These are phyloP conservation scores for Capromys pilorides DNA, from an alignment of 2,797 vertebrate genomes.

Conservation along the genomic window DNA sequence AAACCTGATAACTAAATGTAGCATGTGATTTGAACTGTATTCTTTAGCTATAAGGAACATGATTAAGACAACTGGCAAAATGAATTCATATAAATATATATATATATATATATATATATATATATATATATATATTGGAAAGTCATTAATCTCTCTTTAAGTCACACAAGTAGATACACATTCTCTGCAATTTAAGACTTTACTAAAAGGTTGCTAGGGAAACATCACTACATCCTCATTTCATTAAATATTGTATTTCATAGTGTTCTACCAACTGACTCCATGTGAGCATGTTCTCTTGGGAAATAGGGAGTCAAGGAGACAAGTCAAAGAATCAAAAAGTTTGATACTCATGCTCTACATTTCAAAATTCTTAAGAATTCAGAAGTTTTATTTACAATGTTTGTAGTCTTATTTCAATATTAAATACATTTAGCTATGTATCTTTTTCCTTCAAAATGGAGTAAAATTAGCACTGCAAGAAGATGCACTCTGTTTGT, in stretches of 20 bases:
- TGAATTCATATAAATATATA: background rate
- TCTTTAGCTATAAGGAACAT: constrained; percentile 1
- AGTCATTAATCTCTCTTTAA: constrained; percentile 23
- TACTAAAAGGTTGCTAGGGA: constrained; percentile 34
- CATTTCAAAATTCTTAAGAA: constrained; percentile 44
- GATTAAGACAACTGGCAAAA: background rate
- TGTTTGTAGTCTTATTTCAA: constrained; percentile 47
- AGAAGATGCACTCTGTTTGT: background rate
- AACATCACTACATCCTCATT: background rate
- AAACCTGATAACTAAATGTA: background rate
- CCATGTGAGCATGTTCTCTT: background rate
- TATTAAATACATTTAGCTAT: constrained; percentile 36
- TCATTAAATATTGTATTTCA: constrained; percentile 4
- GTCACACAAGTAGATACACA: background rate
- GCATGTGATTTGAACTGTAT: background rate
- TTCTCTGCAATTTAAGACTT: constrained; percentile 31
- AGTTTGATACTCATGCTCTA: background rate
- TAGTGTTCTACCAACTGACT: background rate
- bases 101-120: background rate
- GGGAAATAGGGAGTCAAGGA: background rate
- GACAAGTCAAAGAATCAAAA: constrained; percentile 35
- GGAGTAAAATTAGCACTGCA: constrained; percentile 39
- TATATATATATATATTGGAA: constrained; percentile 15
- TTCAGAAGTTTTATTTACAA: constrained; percentile 12
- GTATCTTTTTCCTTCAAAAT: constrained; percentile 46